Conservation (phyloP, 2,113 vertebrate genomes). For the Haemorhous mexicanus region DNA sequence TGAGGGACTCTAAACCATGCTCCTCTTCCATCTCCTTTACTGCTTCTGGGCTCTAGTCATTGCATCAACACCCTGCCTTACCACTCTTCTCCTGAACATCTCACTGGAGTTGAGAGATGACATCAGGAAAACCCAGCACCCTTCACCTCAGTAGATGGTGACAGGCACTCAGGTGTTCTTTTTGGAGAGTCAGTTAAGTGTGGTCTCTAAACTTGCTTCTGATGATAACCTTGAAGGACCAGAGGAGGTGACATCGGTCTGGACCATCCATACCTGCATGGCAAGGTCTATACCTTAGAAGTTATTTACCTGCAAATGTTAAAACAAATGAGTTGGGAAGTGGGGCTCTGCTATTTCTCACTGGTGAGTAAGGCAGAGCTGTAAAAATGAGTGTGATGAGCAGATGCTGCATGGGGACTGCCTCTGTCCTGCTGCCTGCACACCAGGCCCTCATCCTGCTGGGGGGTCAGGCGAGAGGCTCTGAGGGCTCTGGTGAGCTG, state of each 20-base stretch:
- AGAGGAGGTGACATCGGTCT: background rate
- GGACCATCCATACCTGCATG: background rate
- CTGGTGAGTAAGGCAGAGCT: background rate
- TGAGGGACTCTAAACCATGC: background rate
- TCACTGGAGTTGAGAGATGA: background rate
- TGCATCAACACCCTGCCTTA: background rate
- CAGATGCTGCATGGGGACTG: background rate
- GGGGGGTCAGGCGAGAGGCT: background rate
- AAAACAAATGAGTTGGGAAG: background rate
- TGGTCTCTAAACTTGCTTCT: background rate
- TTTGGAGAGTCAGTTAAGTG: background rate
- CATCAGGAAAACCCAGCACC: background rate
- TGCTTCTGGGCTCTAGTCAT: background rate
- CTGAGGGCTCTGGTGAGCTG: background rate
- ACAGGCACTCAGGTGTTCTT: background rate
- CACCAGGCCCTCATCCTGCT: background rate
- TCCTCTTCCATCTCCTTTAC: background rate
- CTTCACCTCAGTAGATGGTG: background rate
- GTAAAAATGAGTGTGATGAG: background rate
- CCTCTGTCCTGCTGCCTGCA: background rate
- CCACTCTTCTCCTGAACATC: background rate
- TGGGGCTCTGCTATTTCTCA: background rate
- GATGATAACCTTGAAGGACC: background rate
- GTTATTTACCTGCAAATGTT: background rate
- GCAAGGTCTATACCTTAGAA: background rate